These are phyloP conservation scores for Coracias cyanogaster DNA, from an alignment of 2,797 vertebrate genomes.

Conservation along the genomic window DNA sequence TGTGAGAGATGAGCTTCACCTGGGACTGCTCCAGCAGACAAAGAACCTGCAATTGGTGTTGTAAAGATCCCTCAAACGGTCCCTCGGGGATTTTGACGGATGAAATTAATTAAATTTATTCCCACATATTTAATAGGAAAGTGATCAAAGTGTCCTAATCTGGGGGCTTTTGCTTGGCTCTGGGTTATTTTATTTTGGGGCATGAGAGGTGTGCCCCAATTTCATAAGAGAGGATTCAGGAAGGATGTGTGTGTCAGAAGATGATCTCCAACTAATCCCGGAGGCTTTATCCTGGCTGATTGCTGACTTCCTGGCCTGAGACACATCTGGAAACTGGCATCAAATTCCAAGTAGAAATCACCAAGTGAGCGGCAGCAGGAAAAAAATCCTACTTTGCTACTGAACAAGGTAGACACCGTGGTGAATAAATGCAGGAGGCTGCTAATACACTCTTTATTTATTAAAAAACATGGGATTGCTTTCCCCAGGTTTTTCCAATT, in stretches of 20 bases:
- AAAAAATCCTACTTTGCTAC: conserved; percentile 52
- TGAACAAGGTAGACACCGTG: conserved; percentile 31
- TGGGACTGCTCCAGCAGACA: neutral
- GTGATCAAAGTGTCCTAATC: neutral
- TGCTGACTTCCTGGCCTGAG: conserved; percentile 84
- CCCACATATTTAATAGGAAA: neutral
- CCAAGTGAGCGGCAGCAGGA: neutral
- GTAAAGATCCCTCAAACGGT: neutral
- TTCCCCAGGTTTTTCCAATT: conserved; percentile 88
- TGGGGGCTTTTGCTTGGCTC: neutral
- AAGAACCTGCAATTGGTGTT: neutral
- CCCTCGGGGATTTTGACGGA: neutral
- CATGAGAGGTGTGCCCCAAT: conserved; percentile 33
- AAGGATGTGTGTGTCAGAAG: conserved; percentile 77
- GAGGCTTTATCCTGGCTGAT: conserved; percentile 85
- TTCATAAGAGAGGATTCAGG: conserved; percentile 56
- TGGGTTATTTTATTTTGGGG: conserved; percentile 51
- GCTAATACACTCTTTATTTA: conserved; percentile 64
- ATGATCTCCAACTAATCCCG: conserved; percentile 83
- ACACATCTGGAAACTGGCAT: conserved; percentile 56
- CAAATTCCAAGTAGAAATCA: conserved; percentile 48
- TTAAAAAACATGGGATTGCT: conserved; percentile 65
- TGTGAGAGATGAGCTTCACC: neutral
- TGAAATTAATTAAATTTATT: conserved; percentile 3
- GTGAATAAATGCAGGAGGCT: conserved; percentile 61